A percentile compares a stretch with the other conserved stretches of the same genome.
phyloP scores from a whole-genome alignment of 2,797 vertebrate genomes.

The Lates japonicus region DNA sequence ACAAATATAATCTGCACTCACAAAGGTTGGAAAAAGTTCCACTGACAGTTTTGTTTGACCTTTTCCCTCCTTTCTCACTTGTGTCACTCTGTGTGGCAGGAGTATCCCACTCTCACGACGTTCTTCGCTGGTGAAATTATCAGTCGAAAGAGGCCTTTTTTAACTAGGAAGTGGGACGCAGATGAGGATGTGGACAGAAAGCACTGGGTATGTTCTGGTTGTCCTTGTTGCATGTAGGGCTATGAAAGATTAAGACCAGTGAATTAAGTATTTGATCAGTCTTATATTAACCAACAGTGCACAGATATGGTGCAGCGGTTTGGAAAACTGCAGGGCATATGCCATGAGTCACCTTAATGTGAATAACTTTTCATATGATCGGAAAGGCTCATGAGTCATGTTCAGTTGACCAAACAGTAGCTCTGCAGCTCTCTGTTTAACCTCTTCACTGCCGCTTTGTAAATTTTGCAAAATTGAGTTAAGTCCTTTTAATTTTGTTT shows the following conservation, averaged over 20 bases:
- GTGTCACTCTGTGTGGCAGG: slow-evolving; percentile 77
- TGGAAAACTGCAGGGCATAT: neutral
- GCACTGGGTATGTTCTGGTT: slow-evolving; percentile 93
- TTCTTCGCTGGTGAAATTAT: slow-evolving; percentile 99
- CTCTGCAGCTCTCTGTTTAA: neutral
- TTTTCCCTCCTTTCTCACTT: neutral
- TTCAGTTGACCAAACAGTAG: neutral
- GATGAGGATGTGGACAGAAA: slow-evolving; percentile 99
- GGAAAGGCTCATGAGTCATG: too few relatives aligned
- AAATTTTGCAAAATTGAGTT: neutral
- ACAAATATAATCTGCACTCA: neutral
- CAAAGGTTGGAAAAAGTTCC: neutral
- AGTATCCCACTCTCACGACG: slow-evolving; percentile 96
- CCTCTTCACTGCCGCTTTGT: neutral
- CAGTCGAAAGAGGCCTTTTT: slow-evolving; percentile 95
- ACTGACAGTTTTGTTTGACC: neutral
- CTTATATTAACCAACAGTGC: neutral
- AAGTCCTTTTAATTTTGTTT: neutral
- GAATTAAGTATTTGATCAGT: neutral
- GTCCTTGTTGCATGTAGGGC: neutral
- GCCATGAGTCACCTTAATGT: neutral
- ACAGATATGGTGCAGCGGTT: neutral
- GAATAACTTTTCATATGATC: neutral
- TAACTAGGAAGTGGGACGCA: slow-evolving; percentile 98
- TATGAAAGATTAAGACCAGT: neutral